Conservation (phyloP, 2,888 invertebrate species). For the Eupithecia pulchellata region DNA sequence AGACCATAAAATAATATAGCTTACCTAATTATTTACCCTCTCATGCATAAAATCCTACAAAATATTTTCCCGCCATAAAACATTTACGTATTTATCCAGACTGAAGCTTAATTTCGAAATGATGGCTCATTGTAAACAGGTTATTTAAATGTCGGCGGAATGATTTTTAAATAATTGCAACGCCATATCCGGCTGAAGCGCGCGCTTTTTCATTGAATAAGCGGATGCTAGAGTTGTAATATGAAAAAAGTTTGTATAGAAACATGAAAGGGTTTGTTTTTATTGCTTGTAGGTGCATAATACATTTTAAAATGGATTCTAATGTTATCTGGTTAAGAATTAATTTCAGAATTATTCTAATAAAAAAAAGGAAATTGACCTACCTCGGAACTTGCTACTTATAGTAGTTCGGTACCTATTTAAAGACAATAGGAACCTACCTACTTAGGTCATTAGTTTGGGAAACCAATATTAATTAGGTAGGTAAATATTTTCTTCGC, state of each 20-base stretch:
- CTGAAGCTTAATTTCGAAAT: slow-evolving; percentile 39
- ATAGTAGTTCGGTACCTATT: too few species aligned
- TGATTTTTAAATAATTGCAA: slow-evolving; percentile 50
- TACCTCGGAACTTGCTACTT: neutral
- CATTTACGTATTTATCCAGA: slow-evolving; percentile 30
- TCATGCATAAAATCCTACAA: neutral
- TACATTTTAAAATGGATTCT: neutral
- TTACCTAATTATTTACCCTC: too few species aligned
- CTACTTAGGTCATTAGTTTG: too few species aligned
- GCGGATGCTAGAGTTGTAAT: slow-evolving; percentile 11
- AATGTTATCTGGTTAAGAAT: too few species aligned
- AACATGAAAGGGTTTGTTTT: neutral
- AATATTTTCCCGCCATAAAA: slow-evolving; percentile 14
- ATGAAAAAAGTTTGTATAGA: slow-evolving; percentile 15
- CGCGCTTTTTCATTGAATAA: slow-evolving; percentile 28
- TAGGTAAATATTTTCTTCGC: too few species aligned
- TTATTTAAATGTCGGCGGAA: slow-evolving; percentile 41
- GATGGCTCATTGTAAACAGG: slow-evolving; percentile 47
- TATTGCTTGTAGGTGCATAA: neutral
- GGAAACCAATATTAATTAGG: too few species aligned
- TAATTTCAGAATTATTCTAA: neutral
- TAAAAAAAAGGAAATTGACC: neutral
- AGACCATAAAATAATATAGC: too few species aligned
- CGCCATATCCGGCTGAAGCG: slow-evolving; percentile 30
- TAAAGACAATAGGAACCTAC: too few species aligned